Evolutionary conservation across 1,140 invertebrate species (phyloP).

Genomic region (Pogonomyrmex californicus): DNA sequence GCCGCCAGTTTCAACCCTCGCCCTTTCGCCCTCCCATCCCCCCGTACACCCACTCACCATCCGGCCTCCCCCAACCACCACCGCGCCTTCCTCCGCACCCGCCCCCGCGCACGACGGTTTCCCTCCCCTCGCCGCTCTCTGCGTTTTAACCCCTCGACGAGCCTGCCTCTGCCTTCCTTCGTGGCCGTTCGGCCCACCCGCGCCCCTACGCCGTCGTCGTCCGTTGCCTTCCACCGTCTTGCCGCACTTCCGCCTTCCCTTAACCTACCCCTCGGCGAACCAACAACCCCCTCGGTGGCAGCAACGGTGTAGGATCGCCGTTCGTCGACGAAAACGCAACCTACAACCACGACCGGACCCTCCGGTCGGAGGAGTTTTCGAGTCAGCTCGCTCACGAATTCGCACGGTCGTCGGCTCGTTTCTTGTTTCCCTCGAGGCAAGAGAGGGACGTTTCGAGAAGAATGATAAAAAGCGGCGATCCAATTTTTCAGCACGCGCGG

Average conservation of each 20-base stretch:
- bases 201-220: constrained; percentile 74
- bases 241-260: constrained; percentile 80
- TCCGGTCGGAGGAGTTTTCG: constrained; percentile 23
- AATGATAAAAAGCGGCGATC: constrained; percentile 29
- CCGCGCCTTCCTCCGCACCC: constrained; percentile 35
- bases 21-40: constrained; percentile 41
- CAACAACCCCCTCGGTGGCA: constrained; percentile 74
- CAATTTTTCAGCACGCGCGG: constrained; percentile 22
- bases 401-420: not conserved
- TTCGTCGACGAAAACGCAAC: constrained; percentile 71
- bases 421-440: not conserved
- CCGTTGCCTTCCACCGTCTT: constrained; percentile 76
- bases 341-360: constrained; percentile 50
- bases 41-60: constrained; percentile 48
- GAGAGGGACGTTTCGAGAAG: not conserved
- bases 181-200: constrained; percentile 73
- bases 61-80: constrained; percentile 45
- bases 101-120: constrained; percentile 61
- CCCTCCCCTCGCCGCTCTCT: constrained; percentile 69
- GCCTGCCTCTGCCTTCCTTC: constrained; percentile 75
- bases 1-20: constrained; percentile 73
- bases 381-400: constrained; percentile 19
- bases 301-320: constrained; percentile 71
- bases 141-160: constrained; percentile 76
- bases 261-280: constrained; percentile 77